Percentiles rank a stretch among this genome's conserved stretches.
phyloP scores from a whole-genome alignment of 2,113 vertebrate genomes.

The Corythoichthys intestinalis region DNA sequence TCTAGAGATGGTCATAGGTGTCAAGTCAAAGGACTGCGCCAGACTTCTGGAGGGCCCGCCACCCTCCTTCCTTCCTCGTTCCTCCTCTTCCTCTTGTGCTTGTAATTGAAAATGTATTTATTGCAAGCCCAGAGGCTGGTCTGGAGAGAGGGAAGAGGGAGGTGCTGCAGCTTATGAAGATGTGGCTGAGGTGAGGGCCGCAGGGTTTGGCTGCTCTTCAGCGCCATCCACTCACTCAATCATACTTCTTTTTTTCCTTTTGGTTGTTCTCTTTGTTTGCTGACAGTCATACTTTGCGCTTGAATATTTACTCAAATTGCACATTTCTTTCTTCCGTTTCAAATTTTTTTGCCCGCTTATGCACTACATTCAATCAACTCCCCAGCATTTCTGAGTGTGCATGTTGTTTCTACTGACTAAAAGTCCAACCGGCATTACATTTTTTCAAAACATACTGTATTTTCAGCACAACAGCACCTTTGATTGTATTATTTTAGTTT shows the following conservation, averaged over 20 bases:
- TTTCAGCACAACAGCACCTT: too few species aligned
- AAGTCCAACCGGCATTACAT: too few species aligned
- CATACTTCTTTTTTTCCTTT: slow-evolving; percentile 35
- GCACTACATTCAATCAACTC: slow-evolving; percentile 35
- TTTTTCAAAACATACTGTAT: too few species aligned
- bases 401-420: slow-evolving; percentile 19
- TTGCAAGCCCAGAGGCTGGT: slow-evolving; percentile 57
- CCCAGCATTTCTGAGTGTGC: slow-evolving; percentile 43
- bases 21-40: slow-evolving; percentile 43
- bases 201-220: slow-evolving; percentile 64
- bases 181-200: slow-evolving; percentile 53
- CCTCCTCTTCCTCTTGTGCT: slow-evolving; percentile 41
- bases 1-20: slow-evolving; percentile 42
- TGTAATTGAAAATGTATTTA: slow-evolving; percentile 73
- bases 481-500: too few species aligned
- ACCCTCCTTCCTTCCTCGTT: slow-evolving; percentile 19
- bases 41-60: slow-evolving; percentile 36
- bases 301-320: slow-evolving; percentile 43
- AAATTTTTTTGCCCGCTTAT: slow-evolving; percentile 54
- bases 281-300: slow-evolving; percentile 26
- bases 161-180: slow-evolving; percentile 57
- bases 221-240: slow-evolving; percentile 46
- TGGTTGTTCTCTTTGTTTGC: slow-evolving; percentile 58
- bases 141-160: slow-evolving; percentile 43
- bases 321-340: slow-evolving; percentile 39